These are phyloP conservation scores for Martes flavigula DNA, from an alignment of 2,797 vertebrate species.

Conservation along the genomic window DNA sequence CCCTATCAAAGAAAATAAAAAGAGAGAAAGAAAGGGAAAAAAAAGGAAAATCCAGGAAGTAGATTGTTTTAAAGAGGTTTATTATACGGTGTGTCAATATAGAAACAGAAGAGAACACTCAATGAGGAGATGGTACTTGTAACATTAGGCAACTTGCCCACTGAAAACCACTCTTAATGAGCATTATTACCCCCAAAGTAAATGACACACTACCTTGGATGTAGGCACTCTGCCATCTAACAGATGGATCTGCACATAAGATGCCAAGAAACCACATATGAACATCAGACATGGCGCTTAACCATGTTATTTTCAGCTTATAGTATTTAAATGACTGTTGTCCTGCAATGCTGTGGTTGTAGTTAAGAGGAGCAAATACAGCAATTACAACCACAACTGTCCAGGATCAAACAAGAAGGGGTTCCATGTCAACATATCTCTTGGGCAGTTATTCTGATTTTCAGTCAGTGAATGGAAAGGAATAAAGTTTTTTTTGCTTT, in stretches of 20 bases:
- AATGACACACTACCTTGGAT: conserved; percentile 21
- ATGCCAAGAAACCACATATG: conserved; percentile 74
- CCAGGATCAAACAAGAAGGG: background rate
- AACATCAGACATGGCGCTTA: conserved; percentile 73
- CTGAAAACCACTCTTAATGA: conserved; percentile 38
- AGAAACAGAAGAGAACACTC: conserved; percentile 59
- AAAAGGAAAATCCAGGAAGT: background rate
- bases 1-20: background rate
- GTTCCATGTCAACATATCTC: background rate
- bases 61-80: conserved; percentile 25
- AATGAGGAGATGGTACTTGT: conserved; percentile 50
- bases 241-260: conserved; percentile 66
- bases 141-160: conserved; percentile 30
- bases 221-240: conserved; percentile 61
- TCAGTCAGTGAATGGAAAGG: background rate
- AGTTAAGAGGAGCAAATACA: conserved; percentile 61
- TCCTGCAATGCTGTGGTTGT: conserved; percentile 23
- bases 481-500: background rate
- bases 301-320: conserved; percentile 74
- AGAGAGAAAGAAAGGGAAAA: background rate
- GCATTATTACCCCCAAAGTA: conserved; percentile 30
- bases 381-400: background rate
- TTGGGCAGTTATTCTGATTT: background rate
- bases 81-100: background rate
- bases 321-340: conserved; percentile 68